Conservation (phyloP, 2,113 vertebrate species). For the Gnathonemus longibarbis region DNA sequence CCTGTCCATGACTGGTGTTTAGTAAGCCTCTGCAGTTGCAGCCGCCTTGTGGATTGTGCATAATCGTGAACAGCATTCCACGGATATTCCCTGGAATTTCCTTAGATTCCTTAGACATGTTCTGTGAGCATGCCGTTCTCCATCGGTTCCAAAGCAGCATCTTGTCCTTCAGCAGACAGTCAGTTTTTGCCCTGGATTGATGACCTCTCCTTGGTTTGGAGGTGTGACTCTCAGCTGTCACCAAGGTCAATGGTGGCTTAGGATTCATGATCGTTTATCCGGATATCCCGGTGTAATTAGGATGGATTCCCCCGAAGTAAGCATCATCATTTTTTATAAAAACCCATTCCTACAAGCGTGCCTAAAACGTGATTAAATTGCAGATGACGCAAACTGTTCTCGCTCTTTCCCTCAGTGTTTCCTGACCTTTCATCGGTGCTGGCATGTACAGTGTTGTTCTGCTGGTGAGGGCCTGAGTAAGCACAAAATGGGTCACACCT, state of each 20-base stretch:
- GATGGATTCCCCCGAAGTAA: not conserved
- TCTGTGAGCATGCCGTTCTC: not conserved
- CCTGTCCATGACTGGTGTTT: not conserved
- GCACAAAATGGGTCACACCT: not conserved
- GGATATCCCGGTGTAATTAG: not conserved
- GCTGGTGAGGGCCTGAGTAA: not conserved
- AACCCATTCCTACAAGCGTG: slow-evolving; percentile 35
- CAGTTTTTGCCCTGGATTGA: not conserved
- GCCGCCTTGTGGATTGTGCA: not conserved
- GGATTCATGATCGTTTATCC: not conserved
- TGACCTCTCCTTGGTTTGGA: not conserved
- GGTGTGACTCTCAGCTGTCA: not conserved
- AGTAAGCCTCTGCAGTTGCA: not conserved
- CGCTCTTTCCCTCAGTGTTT: not conserved
- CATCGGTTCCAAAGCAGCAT: not conserved
- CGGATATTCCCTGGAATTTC: not conserved
- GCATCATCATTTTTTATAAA: not conserved
- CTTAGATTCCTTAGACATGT: not conserved
- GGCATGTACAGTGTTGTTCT: not conserved
- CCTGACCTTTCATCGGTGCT: not conserved
- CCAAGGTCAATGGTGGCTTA: not conserved
- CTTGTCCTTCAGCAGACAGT: not conserved
- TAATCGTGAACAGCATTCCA: not conserved
- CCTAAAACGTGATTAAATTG: slow-evolving; percentile 38
- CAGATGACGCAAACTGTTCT: not conserved